Evolutionary conservation across 1,140 invertebrate genomes (phyloP).

Genomic region (Plectus sambesii): DNA sequence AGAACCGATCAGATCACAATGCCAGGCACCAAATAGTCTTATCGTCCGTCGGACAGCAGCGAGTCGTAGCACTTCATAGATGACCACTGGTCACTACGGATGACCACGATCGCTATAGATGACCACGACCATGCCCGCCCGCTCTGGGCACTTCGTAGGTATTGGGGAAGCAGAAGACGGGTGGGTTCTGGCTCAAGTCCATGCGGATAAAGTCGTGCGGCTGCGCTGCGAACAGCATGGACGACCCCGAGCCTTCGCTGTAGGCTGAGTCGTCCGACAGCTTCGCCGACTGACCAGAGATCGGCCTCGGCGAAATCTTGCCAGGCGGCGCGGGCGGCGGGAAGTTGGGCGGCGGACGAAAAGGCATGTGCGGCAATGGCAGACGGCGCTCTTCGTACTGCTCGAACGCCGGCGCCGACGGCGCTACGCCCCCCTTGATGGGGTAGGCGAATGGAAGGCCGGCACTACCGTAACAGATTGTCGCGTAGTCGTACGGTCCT

Average conservation of each 20-base stretch:
- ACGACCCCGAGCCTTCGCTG: constrained; percentile 7
- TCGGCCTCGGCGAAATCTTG: constrained; percentile 6
- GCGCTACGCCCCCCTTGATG: constrained; percentile 12
- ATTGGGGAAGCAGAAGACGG: constrained; percentile 4
- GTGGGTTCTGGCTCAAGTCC: constrained; percentile 11
- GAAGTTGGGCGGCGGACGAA: constrained; percentile 10
- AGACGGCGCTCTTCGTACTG: neutral
- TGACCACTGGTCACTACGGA: too few species aligned
- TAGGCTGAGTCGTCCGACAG: constrained; percentile 13
- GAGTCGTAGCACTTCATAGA: too few species aligned
- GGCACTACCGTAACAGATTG: constrained; percentile 23
- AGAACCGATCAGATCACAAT: too few species aligned
- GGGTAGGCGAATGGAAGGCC: too few species aligned
- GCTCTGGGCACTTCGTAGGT: too few species aligned
- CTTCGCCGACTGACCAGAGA: too few species aligned
- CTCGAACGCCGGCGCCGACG: neutral
- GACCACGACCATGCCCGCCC: too few species aligned
- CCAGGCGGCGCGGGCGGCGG: constrained; percentile 10
- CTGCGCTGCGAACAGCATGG: neutral
- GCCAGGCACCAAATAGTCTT: too few species aligned
- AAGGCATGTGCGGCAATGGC: neutral
- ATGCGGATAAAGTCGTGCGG: constrained; percentile 1
- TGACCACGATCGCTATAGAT: too few species aligned
- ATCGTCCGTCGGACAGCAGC: too few species aligned
- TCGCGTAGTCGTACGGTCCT: constrained; percentile 26